Conservation (phyloP, 2,113 vertebrate genomes). For the Upupa epops region DNA sequence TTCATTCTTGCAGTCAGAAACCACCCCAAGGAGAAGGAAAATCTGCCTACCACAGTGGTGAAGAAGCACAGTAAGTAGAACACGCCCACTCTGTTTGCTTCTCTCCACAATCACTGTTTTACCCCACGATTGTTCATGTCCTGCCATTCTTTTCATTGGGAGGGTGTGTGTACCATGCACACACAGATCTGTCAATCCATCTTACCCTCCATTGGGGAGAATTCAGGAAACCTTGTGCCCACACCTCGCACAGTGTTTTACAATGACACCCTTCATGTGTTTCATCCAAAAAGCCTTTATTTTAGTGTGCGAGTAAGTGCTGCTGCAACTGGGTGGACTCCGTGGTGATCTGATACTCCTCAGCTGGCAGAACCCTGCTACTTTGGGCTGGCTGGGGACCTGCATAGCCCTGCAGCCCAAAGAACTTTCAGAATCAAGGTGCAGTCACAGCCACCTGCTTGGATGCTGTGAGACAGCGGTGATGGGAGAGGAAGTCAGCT, state of each 20-base stretch:
- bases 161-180: not conserved
- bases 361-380: not conserved
- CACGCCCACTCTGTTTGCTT: not conserved
- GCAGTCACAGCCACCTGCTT: not conserved
- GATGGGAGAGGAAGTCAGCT: not conserved
- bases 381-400: accelerated
- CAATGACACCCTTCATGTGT: not conserved
- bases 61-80: not conserved
- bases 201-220: not conserved
- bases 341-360: not conserved
- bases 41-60: not conserved
- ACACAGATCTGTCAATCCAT: not conserved
- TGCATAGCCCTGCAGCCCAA: not conserved
- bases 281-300: not conserved
- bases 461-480: not conserved
- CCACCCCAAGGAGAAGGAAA: not conserved
- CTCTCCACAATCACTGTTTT: accelerated
- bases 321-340: not conserved
- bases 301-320: not conserved
- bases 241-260: not conserved
- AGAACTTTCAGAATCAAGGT: not conserved
- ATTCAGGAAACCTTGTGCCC: not conserved
- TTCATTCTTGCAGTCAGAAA: not conserved
- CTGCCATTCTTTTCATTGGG: not conserved
- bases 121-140: not conserved